A percentile compares a stretch with the other conserved stretches of the same genome.
These are phyloP conservation scores for Drosophila repletoides DNA, from an alignment of 1,140 invertebrate species.

Conservation along the genomic window DNA sequence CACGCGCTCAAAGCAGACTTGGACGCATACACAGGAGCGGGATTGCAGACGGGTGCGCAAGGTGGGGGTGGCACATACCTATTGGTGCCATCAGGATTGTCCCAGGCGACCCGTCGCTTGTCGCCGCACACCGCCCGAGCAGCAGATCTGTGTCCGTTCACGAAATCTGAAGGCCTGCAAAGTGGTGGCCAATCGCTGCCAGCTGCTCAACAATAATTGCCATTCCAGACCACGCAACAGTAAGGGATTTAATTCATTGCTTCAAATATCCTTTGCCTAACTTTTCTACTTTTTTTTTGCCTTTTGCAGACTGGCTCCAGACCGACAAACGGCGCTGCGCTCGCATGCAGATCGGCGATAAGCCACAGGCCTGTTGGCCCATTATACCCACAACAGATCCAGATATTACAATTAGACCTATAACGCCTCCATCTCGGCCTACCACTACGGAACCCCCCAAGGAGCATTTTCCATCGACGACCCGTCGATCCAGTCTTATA, in stretches of 20 bases:
- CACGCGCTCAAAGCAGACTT: background rate
- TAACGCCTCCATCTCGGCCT: background rate
- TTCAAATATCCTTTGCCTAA: background rate
- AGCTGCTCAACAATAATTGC: constrained; percentile 60
- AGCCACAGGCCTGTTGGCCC: constrained; percentile 31
- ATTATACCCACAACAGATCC: background rate
- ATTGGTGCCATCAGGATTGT: constrained; percentile 42
- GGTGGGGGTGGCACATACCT: constrained; percentile 16
- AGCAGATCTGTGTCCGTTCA: constrained; percentile 52
- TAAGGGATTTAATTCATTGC: constrained; percentile 18
- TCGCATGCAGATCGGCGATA: constrained; percentile 50
- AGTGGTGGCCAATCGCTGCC: constrained; percentile 53
- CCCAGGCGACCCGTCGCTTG: constrained; percentile 32
- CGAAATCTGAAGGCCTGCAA: constrained; percentile 42
- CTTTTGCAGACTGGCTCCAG: constrained; percentile 51
- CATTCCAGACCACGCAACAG: constrained; percentile 47
- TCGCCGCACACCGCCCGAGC: background rate
- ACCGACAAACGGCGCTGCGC: constrained; percentile 44
- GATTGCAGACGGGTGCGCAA: constrained; percentile 44
- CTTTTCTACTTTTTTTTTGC: background rate
- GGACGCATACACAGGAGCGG: constrained; percentile 34
- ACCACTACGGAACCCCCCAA: constrained; percentile 1
- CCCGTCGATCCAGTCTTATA: background rate
- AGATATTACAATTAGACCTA: background rate
- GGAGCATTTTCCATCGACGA: constrained; percentile 3